Percentiles rank a stretch among this genome's conserved stretches.
Evolutionary conservation across 2,797 vertebrate species (phyloP).

Genomic region (Pagetopsis macropterus): DNA sequence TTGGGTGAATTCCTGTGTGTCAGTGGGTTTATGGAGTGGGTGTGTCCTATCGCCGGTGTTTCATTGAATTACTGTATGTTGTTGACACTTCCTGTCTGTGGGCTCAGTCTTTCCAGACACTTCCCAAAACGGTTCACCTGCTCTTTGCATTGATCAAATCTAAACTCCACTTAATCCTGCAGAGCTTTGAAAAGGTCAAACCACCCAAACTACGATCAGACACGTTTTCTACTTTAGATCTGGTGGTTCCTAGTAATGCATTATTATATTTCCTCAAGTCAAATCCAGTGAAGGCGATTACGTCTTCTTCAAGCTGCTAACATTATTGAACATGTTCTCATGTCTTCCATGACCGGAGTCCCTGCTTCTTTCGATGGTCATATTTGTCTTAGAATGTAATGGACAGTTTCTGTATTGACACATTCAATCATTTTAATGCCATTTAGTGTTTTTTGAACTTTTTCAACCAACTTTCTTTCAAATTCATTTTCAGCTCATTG

Average conservation of each 20-base stretch:
- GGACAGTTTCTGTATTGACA: too few relatives aligned
- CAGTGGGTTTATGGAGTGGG: constrained; percentile 60
- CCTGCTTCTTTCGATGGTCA: too few relatives aligned
- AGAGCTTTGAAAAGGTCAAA: not conserved
- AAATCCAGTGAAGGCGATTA: too few relatives aligned
- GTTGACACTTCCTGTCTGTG: constrained; percentile 55
- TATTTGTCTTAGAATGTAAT: too few relatives aligned
- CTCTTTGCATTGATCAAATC: constrained; percentile 1
- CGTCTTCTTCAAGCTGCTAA: too few relatives aligned
- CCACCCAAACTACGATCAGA: not conserved
- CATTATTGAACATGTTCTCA: too few relatives aligned
- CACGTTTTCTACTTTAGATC: not conserved
- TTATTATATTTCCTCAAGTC: not conserved
- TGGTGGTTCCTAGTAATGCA: not conserved
- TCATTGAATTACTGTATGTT: constrained; percentile 41
- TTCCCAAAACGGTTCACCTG: constrained; percentile 4
- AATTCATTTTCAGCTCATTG: not conserved
- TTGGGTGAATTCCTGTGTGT: constrained; percentile 51
- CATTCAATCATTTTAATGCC: too few relatives aligned
- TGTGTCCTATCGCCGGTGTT: constrained; percentile 45
- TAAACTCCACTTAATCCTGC: not conserved
- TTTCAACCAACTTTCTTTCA: too few relatives aligned
- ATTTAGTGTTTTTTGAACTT: too few relatives aligned
- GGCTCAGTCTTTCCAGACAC: constrained; percentile 26
- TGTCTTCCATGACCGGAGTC: too few relatives aligned